These are phyloP conservation scores for Eupsittula cactorum DNA, from an alignment of 2,113 vertebrate species.

Conservation along the genomic window DNA sequence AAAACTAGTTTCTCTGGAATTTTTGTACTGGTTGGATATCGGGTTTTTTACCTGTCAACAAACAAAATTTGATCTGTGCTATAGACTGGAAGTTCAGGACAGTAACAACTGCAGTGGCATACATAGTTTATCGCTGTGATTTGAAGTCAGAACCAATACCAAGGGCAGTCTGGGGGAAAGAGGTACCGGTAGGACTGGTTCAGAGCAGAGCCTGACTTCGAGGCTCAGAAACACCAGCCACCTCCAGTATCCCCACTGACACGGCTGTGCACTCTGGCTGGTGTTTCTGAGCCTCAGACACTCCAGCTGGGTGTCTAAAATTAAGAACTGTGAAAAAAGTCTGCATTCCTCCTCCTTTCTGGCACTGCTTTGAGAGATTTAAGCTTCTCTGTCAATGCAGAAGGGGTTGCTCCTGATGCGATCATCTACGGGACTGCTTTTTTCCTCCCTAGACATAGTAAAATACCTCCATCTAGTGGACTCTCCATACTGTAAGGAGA, in stretches of 20 bases:
- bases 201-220: not conserved
- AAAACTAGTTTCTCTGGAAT: not conserved
- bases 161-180: not conserved
- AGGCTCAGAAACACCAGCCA: not conserved
- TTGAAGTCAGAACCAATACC: not conserved
- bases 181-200: not conserved
- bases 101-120: not conserved
- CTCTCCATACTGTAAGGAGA: not conserved
- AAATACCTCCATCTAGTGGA: conserved; percentile 72
- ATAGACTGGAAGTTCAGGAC: not conserved
- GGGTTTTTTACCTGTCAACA: not conserved
- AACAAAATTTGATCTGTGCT: not conserved
- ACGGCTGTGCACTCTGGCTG: not conserved
- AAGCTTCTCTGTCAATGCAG: conserved; percentile 4
- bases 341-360: not conserved
- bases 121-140: not conserved
- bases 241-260: not conserved
- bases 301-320: not conserved
- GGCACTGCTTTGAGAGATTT: not conserved
- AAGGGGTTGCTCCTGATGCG: not conserved
- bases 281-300: too few species aligned
- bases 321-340: not conserved
- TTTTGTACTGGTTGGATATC: not conserved
- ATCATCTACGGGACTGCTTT: not conserved
- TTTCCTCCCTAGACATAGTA: not conserved